Base-by-base conservation (phyloP, 2,113 vertebrate genomes). In the Tricholaema leucomelas region DNA sequence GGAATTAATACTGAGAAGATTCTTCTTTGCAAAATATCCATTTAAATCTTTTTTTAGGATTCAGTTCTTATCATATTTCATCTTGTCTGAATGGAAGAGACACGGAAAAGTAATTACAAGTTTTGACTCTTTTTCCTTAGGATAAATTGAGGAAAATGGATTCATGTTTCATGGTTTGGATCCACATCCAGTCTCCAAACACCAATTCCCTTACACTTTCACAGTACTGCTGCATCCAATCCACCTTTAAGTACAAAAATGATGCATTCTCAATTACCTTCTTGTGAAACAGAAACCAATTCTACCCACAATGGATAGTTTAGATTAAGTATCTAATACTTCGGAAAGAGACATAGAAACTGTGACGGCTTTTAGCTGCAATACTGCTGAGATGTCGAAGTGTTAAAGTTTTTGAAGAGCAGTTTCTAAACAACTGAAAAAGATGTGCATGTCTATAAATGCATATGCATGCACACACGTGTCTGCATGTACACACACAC, bases 21-120 rank as follows among this genome's bases (percentile, higher is more conserved):
- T 82, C 18, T 89, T 92, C 42, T 59, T 56, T 24, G 40, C 48
- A 56, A 72, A 27, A 21, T 30, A 66, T 36, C 5, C 5, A 59
- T 61, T 81, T 40, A 25, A 75, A 81, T 89, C 0, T 76, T 86
- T 84, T 89, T 86, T 89, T 52, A 73, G 56, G 35, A 54, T 60
- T 92, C 13, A 88, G 10, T 66, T 88, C 56, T 81, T 80, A 56
- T 73, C 64, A 40, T 48, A 87, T 93, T 96, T 89, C 67, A 33
- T 79, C 33, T 70, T 78, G 9, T 87, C 75, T 82, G 60, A 92
- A 87, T 65, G 91, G 30, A 35, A 87, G 69, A 93, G 72, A 81
- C 52, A 67, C 30, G 65, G 72, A 71, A 81, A 92, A 92, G 55
- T 52, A 80, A 25, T 87, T 79, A 25, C 4, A 74, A 5, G 10